These are phyloP conservation scores for Miichthys miiuy DNA, from an alignment of 2,797 vertebrate species.

Conservation along the genomic window DNA sequence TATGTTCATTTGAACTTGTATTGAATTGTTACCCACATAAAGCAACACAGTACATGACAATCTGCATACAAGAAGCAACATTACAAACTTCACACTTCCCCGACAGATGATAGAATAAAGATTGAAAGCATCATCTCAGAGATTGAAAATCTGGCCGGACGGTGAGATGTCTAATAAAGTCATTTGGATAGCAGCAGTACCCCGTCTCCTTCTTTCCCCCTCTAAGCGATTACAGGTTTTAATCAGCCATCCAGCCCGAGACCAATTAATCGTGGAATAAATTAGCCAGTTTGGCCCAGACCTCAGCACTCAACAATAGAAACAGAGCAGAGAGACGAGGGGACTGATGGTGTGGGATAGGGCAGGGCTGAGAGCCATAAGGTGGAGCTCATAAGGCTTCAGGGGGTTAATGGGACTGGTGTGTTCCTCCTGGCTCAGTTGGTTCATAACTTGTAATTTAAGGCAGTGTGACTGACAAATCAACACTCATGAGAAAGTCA, in stretches of 20 bases:
- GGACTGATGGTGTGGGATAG: conserved; percentile 53
- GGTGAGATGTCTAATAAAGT: conserved; percentile 67
- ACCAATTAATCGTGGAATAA: conserved; percentile 80
- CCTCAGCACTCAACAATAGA: conserved; percentile 60
- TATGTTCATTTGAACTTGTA: background rate
- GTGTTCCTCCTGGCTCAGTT: conserved; percentile 28
- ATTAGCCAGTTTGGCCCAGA: conserved; percentile 73
- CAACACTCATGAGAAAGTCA: conserved; percentile 53
- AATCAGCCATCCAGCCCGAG: conserved; percentile 77
- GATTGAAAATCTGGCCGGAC: conserved; percentile 54
- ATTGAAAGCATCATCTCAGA: conserved; percentile 27
- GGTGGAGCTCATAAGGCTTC: conserved; percentile 46
- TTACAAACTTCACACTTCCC: background rate
- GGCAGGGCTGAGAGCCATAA: conserved; percentile 40
- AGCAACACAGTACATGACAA: background rate
- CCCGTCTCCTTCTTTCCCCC: conserved; percentile 45
- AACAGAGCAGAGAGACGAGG: conserved; percentile 42
- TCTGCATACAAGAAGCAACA: background rate
- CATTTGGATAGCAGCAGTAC: conserved; percentile 55
- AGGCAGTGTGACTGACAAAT: conserved; percentile 48
- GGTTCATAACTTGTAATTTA: conserved; percentile 62
- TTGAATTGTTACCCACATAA: background rate
- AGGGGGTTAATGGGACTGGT: conserved; percentile 32
- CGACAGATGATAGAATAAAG: conserved; percentile 32
- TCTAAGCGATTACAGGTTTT: conserved; percentile 79